Evolutionary conservation across 2,113 vertebrate species (phyloP).

Genomic region (Neolamprologus sp.): DNA sequence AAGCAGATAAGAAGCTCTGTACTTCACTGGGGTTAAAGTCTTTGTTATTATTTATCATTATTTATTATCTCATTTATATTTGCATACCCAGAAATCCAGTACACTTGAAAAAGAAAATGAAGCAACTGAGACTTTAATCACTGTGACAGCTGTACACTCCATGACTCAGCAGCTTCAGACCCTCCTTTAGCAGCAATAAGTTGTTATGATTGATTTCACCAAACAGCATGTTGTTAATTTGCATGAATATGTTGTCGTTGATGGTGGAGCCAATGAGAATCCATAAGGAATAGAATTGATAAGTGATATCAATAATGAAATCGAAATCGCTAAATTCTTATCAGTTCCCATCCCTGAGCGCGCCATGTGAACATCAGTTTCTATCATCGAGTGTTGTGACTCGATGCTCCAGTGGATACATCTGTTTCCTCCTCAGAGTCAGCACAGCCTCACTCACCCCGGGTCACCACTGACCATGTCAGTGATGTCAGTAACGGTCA

Average conservation of each 20-base stretch:
- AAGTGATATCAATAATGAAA: not conserved
- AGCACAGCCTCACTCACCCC: not conserved
- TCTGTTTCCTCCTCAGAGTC: not conserved
- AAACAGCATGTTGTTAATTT: not conserved
- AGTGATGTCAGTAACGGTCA: not conserved
- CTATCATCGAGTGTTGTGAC: not conserved
- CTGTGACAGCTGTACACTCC: not conserved
- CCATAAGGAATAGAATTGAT: not conserved
- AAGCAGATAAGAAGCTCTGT: not conserved
- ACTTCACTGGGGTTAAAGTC: not conserved
- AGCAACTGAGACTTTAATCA: not conserved
- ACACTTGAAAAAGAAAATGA: not conserved
- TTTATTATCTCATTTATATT: not conserved
- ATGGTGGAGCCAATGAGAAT: not conserved
- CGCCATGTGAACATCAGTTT: not conserved
- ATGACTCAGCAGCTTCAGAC: not conserved
- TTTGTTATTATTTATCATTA: not conserved
- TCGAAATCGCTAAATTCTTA: not conserved
- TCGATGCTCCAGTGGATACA: not conserved
- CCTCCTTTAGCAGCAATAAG: not conserved
- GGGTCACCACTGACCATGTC: not conserved
- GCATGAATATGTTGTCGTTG: not conserved
- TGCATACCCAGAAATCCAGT: not conserved
- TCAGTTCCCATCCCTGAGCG: not conserved
- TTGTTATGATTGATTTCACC: not conserved